Conservation (phyloP, 2,888 invertebrate species). For the Drosophila testacea region DNA sequence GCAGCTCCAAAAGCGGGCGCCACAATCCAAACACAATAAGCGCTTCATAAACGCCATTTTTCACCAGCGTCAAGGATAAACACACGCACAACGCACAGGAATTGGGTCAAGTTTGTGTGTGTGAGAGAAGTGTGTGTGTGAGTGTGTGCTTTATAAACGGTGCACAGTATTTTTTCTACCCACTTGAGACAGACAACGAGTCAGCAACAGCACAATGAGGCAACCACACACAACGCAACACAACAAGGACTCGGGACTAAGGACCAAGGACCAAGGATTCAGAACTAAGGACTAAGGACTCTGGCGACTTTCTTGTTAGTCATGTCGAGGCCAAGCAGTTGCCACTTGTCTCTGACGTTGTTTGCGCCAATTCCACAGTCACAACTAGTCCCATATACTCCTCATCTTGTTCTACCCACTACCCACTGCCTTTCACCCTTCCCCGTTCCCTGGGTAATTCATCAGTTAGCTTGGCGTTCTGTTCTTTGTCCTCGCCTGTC, state of each 20-base stretch:
- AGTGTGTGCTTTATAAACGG: conserved; percentile 64
- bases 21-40: conserved; percentile 78
- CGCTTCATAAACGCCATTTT: conserved; percentile 81
- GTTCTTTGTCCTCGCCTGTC: conserved; percentile 44
- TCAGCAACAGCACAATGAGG: conserved; percentile 41
- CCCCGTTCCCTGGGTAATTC: background rate
- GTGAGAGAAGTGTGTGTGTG: conserved; percentile 17
- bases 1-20: conserved; percentile 56
- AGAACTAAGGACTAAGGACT: conserved; percentile 19
- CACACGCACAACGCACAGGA: conserved; percentile 52
- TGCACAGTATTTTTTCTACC: conserved; percentile 59
- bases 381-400: background rate
- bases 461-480: conserved; percentile 3
- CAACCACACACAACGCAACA: conserved; percentile 13
- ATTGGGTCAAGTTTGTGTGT: conserved; percentile 72
- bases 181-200: conserved; percentile 75
- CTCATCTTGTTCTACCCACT: background rate
- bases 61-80: conserved; percentile 70
- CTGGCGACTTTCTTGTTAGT: conserved; percentile 59
- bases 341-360: conserved; percentile 16
- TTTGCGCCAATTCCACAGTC: conserved; percentile 7
- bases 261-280: conserved; percentile 7
- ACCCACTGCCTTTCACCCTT: background rate
- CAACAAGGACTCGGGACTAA: conserved; percentile 20
- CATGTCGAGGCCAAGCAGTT: conserved; percentile 62